These are phyloP conservation scores for Lithophane socia DNA, from an alignment of 2,888 invertebrate species.

Conservation along the genomic window DNA sequence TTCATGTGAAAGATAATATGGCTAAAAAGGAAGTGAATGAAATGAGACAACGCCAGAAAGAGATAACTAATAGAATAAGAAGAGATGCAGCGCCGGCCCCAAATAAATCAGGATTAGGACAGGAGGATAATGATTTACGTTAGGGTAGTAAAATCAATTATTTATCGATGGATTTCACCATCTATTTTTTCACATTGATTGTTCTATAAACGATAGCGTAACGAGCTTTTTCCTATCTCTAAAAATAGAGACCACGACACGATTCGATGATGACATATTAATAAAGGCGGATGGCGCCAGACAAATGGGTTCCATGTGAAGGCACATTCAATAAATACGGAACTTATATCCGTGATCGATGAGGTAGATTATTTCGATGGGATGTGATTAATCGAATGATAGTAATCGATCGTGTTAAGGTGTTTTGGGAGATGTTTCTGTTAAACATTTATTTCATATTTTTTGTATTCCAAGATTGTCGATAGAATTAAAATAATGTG, in stretches of 20 bases:
- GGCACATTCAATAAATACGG: constrained; percentile 47
- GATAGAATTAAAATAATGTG: not conserved
- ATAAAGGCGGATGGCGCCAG: constrained; percentile 57
- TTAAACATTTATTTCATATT: not conserved
- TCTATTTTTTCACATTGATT: constrained; percentile 23
- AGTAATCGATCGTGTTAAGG: constrained; percentile 30
- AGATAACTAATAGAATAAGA: constrained; percentile 1
- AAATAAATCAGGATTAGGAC: constrained; percentile 25
- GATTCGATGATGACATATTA: constrained; percentile 39
- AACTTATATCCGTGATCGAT: constrained; percentile 59
- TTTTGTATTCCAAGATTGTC: not conserved
- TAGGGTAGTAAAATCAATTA: constrained; percentile 14
- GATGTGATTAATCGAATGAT: constrained; percentile 44
- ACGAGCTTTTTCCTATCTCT: constrained; percentile 12
- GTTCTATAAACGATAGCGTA: constrained; percentile 16
- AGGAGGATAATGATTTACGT: constrained; percentile 1
- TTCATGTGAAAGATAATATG: not conserved
- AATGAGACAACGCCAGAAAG: not conserved
- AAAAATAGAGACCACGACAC: constrained; percentile 28
- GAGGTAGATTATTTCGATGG: constrained; percentile 34
- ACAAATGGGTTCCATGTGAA: constrained; percentile 42
- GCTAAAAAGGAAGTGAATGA: not conserved
- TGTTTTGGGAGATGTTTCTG: not conserved
- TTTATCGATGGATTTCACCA: not conserved
- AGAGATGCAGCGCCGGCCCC: not conserved